Evolutionary conservation across 2,888 invertebrate species (phyloP).

Genomic region (Siphlonurus alternatus): DNA sequence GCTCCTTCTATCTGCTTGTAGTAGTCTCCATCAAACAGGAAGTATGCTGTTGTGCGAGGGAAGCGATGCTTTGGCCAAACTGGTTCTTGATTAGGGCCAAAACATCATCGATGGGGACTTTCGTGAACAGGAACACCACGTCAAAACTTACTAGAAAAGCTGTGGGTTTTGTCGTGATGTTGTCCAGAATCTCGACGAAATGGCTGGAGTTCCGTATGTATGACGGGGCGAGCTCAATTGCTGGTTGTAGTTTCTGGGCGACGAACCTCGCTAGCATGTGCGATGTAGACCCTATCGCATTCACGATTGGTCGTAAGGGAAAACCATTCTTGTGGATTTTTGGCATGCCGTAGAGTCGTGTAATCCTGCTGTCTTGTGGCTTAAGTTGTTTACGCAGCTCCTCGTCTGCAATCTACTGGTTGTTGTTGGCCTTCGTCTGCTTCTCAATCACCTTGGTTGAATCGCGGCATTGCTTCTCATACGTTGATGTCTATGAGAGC

Average conservation of each 20-base stretch:
- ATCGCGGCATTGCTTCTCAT: too few species aligned
- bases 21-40: background rate
- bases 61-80: background rate
- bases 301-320: background rate
- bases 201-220: background rate
- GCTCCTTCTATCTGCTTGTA: slow-evolving; percentile 9
- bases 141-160: background rate
- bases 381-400: background rate
- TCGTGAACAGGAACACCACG: background rate
- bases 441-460: background rate
- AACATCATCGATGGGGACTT: background rate
- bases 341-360: slow-evolving; percentile 1
- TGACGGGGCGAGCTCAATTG: background rate
- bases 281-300: background rate
- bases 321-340: background rate
- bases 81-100: background rate
- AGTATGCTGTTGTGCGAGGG: background rate
- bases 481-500: background rate
- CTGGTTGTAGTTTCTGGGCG: background rate
- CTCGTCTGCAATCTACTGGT: background rate
- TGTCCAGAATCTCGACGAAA: background rate
- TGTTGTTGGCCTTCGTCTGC: background rate
- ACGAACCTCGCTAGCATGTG: background rate
- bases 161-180: too few species aligned
- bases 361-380: background rate